Base-by-base conservation (phyloP, 53 echinoderm and acorn worm genomes). In the Paracentrotus lividus region DNA sequence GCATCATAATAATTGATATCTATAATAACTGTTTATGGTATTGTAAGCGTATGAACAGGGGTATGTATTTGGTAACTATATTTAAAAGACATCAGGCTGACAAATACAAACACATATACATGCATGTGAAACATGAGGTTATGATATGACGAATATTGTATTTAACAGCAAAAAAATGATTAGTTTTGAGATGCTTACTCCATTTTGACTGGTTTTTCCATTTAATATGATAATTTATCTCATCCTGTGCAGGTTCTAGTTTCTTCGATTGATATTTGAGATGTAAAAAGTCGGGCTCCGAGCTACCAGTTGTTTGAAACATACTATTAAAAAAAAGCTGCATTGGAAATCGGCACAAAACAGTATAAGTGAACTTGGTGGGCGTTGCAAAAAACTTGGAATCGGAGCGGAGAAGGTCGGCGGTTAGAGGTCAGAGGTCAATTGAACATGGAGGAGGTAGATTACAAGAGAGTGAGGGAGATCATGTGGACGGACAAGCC, bases 401-500 rank as follows among this genome's bases (percentile, higher is more conserved):
- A 16, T 85, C 24, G 12, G 24, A 85, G 49, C 43, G 57, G 86
- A 53, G 47, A 40, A 81, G 14, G 16, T 34, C 36, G 6, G 77
- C 5, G 4, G 42, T 34, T 31, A 85, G 53, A 67, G 72, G 72
- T 72, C 3, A 40, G 72, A 72, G 36, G 40, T 20, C 40, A 12
- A 34, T 16, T 29, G 10, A 85, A 54, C 65, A 90, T 90, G 91
- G 91, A 54, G 53, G 91, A 90, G 61, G 77, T 58, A 15, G 59
- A 92, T 29, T 92, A 92, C 27, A 81, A 58, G 81, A 53, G 42
- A 44, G 56, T 92, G 7, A 20, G 84, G 42, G 55, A 92, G 32
- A 36, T 92, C 36, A 92, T 92, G 92, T 92, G 92, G 92, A 56
- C 92, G 32, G 92, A 92, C 27, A 77, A 42, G 12, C 42, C 33